Evolutionary conservation across 1,140 invertebrate species (phyloP), one percentile per base, ranked within the genome.

Genomic region (Drosophila nasuta): DNA sequence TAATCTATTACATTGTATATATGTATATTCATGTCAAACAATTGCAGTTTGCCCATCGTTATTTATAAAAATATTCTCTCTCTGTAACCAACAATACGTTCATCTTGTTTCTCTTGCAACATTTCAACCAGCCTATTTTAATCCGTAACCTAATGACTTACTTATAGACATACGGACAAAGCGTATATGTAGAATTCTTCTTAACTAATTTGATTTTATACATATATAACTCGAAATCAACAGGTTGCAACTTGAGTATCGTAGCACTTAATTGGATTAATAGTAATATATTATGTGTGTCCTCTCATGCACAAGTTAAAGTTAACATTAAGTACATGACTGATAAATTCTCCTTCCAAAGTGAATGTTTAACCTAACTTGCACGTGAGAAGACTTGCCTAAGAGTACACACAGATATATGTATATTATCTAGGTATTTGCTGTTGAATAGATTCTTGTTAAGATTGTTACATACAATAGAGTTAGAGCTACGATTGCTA

Each of bases 251-350:
- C 49, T 85, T 66, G 60, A 70, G 72, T 79, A 79, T 70, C 75
- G 58, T 75, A 78, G 82, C 67, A 85, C 81, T 77, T 83, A 52
- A 13, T 74, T 81, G 66, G 77, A 86, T 63, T 85, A 85, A 75
- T 77, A 75, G 52, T 51, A 49, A 65, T 20, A 49, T 56, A 56
- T 63, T 11, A 33, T 43, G 20, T 59, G 5, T 11, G 25, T 17
- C 11, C 17, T 25, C n/a, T 48, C 45, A 60, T 11, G 6, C 4
- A 11, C 13, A 15, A 10, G 58, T 46, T 57, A 59, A 51, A 62
- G 35, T 59, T 10, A 11, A 41, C 10, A 11, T 41, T 41, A 3
- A n/a, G 38, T 41, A 6, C 33, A 33, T 41, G 38, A 41, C 45
- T 17, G 5, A 35, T 17, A 49, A 25, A 41, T 30, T 45, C 4